Base-by-base conservation (phyloP, 2,113 vertebrate species). In the Pangasianodon hypophthalmus region DNA sequence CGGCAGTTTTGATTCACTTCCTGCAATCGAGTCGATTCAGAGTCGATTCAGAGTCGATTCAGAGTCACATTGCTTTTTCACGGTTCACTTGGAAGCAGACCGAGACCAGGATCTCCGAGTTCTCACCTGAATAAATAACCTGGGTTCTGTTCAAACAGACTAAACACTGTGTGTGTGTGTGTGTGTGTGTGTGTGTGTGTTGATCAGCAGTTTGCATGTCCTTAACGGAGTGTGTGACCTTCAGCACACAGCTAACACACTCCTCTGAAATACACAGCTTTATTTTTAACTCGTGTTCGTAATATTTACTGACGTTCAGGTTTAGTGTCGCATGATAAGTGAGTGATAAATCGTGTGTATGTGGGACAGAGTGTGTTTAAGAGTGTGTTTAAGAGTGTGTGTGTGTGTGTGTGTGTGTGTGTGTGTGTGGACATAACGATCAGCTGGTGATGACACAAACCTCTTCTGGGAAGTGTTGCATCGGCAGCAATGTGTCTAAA, bases 381-480 rank as follows among this genome's bases (percentile, higher is more conserved):
- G 50, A 32, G 79, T 54, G 80, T 32, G 80, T 54, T 52, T 54
- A 29, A 32, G 79, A 32, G 50, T 32, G 79, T 54, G 80, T 32
- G 80, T 54, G 52, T 54, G 29, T 32, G 79, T 32, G 79, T 52
- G 48, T 19, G 50, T 32, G 46, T 50, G 75, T 81, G 79, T 82
- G 80, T 82, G 80, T 54, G 50, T 82, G 50, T 56, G 80, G 16
- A 29, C 24, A 4, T 32, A 52, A 81, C 29, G 14, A 52, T 81
- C n/a, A 81, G 48, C 77, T 56, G 81, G n/a, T 4, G 4, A 56
- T 83, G 52, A 83, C 54, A 83, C 19, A 83, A 83, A 56, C n/a
- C 54, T 58, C 18, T 87, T 87, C 85, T 75, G 85, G 85, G 85
- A 87, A 87, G 67, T 87, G 67, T 56, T 86, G 85, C 50, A 56